Base-by-base conservation (phyloP, 2,888 invertebrate genomes). In the Drosophila subquinaria region DNA sequence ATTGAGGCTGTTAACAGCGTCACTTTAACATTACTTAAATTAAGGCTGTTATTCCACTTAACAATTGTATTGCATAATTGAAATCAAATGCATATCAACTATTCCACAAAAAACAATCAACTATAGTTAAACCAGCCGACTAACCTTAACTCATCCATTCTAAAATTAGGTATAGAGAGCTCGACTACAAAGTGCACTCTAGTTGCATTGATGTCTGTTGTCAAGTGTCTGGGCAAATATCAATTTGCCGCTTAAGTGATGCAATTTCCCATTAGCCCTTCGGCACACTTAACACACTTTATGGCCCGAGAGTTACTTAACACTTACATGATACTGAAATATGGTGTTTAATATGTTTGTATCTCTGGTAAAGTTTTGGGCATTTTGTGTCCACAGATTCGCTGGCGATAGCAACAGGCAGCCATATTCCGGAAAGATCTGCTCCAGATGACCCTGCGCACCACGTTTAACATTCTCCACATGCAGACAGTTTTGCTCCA, bases 381-480 rank as follows among this genome's bases (percentile, higher is more conserved):
- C 93, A 92, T 96, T 96, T 91, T 97, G 96, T 81, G 96, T 95
- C 99, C 99, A 99, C 67, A 99, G 94, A 93, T 97, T 98, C 6
- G 98, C 98, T 0, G 98, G 99, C 0, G 98, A 98, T 9, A 99
- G 93, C 42, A 98, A 94, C 30, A 99, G 94, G 92, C 99, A 99
- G 92, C 96, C 97, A 92, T 97, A 98, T 92, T 98, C 97, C 0
- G 99, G 98, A 74, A 99, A 94, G 62, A 97, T 94, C 57, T 93
- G 94, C 40, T 95, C 95, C 69, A 94, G 94, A 75, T 94, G 94
- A 43, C 79, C 73, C 57, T 88, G 88, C 36, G 74, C 76, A 51
- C 89, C 82, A 55, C 95, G 94, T 88, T 96, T 96, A 6, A 97
- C 95, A 68, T 96, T 95, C 91, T 97, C 97, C 60, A 98, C 95